phyloP scores from a whole-genome alignment of 1,140 invertebrate species.

The Drosophila funebris region DNA sequence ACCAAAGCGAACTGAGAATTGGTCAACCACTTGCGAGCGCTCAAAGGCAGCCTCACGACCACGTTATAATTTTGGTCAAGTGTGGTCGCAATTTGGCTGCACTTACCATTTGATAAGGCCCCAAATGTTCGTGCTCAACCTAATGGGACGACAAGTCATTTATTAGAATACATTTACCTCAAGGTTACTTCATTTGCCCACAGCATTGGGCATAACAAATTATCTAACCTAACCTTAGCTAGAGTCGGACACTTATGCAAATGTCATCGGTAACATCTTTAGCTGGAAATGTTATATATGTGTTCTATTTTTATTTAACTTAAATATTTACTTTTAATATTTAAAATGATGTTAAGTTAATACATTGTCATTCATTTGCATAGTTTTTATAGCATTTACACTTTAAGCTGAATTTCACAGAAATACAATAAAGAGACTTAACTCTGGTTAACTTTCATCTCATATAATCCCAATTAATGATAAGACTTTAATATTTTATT shows the following conservation, averaged over 20 bases:
- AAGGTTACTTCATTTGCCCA: neutral
- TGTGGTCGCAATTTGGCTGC: slow-evolving; percentile 7
- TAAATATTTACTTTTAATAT: too few relatives aligned
- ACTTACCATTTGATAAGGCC: neutral
- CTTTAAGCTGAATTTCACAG: too few relatives aligned
- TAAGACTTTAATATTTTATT: too few relatives aligned
- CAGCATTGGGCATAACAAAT: neutral
- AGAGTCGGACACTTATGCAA: neutral
- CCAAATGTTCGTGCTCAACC: neutral
- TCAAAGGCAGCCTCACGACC: neutral
- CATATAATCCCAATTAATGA: too few relatives aligned
- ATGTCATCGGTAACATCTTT: neutral
- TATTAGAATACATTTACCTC: slow-evolving; percentile 2
- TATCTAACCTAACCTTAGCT: neutral
- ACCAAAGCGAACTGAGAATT: neutral
- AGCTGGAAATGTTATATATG: neutral
- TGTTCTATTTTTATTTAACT: too few relatives aligned
- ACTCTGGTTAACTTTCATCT: too few relatives aligned
- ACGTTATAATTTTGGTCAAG: neutral
- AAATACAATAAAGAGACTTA: too few relatives aligned
- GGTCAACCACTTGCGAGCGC: neutral
- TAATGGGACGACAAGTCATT: slow-evolving; percentile 2
- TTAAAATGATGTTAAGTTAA: too few relatives aligned
- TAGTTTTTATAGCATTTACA: too few relatives aligned
- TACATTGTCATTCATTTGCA: too few relatives aligned